A percentile compares a stretch with the other conserved stretches of the same genome.
Conservation (phyloP, 2,113 vertebrate genomes). For the Megalops atlanticus region DNA sequence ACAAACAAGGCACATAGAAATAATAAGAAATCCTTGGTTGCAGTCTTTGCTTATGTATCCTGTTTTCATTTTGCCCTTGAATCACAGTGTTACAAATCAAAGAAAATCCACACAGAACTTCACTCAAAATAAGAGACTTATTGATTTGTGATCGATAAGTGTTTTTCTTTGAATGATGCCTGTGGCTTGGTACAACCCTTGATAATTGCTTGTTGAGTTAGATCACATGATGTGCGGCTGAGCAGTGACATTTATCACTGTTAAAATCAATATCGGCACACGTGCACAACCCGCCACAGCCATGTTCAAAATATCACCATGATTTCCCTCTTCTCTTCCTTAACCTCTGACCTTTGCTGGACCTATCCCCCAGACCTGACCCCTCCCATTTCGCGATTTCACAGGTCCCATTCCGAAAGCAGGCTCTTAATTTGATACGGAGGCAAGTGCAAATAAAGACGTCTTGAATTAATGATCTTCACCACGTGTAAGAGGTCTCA, state of each 20-base stretch:
- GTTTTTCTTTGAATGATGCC: neutral
- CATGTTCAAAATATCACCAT: neutral
- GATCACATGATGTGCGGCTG: too few species aligned
- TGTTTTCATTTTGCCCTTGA: neutral
- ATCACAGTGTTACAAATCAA: neutral
- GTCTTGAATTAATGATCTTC: neutral
- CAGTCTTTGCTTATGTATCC: too few species aligned
- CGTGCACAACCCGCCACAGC: too few species aligned
- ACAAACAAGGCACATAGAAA: too few species aligned
- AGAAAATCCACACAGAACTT: too few species aligned
- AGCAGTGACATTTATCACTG: too few species aligned
- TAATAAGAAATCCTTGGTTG: too few species aligned
- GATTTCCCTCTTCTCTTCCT: neutral
- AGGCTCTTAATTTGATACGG: neutral
- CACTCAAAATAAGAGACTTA: too few species aligned
- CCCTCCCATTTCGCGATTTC: too few species aligned
- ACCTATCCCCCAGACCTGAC: neutral
- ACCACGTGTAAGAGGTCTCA: neutral
- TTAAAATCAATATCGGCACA: too few species aligned
- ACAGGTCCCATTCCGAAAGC: neutral
- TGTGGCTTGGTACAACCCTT: neutral
- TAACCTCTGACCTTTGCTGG: neutral
- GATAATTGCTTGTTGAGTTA: neutral
- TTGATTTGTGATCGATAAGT: conserved; percentile 12
- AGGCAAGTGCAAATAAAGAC: neutral